phyloP scores from a whole-genome alignment of 2,113 vertebrate species.

The Callocephalon fimbriatum region DNA sequence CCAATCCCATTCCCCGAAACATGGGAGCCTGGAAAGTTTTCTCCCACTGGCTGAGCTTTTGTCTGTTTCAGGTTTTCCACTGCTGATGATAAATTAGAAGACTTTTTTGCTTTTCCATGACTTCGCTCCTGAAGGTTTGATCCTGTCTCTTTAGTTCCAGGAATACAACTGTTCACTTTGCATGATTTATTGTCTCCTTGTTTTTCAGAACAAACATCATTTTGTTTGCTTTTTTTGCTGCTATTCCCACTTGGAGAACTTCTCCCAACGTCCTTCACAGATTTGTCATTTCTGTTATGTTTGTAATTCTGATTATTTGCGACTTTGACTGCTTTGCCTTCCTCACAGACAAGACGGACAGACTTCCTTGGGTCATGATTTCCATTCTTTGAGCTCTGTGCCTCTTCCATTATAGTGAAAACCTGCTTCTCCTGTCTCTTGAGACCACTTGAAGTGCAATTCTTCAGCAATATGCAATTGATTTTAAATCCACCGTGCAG shows the following conservation, averaged over 20 bases:
- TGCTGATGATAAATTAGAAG: slow-evolving; percentile 39
- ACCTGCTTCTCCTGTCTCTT: slow-evolving; percentile 67
- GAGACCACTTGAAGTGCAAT: slow-evolving; percentile 72
- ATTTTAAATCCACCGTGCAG: slow-evolving; percentile 74
- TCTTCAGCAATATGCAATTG: slow-evolving; percentile 68
- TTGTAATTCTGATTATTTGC: slow-evolving; percentile 83
- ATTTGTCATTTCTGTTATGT: slow-evolving; percentile 81
- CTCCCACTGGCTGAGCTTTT: slow-evolving; percentile 60
- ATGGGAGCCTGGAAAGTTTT: slow-evolving; percentile 58
- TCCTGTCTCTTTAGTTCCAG: slow-evolving; percentile 72
- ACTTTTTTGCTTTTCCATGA: slow-evolving; percentile 81
- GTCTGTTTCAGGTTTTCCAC: slow-evolving; percentile 65
- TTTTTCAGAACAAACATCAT: slow-evolving; percentile 81
- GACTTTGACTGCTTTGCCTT: slow-evolving; percentile 83
- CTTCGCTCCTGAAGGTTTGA: slow-evolving; percentile 81
- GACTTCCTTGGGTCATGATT: slow-evolving; percentile 84
- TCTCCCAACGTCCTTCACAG: slow-evolving; percentile 75
- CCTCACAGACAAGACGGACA: slow-evolving; percentile 77
- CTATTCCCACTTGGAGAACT: slow-evolving; percentile 77
- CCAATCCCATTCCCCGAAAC: slow-evolving; percentile 60
- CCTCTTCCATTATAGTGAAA: slow-evolving; percentile 89
- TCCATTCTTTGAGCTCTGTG: slow-evolving; percentile 85
- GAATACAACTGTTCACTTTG: slow-evolving; percentile 74
- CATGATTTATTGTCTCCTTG: slow-evolving; percentile 76
- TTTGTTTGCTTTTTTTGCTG: slow-evolving; percentile 79